Conservation (phyloP, 2,113 vertebrate species). For the Phrynosoma platyrhinos region DNA sequence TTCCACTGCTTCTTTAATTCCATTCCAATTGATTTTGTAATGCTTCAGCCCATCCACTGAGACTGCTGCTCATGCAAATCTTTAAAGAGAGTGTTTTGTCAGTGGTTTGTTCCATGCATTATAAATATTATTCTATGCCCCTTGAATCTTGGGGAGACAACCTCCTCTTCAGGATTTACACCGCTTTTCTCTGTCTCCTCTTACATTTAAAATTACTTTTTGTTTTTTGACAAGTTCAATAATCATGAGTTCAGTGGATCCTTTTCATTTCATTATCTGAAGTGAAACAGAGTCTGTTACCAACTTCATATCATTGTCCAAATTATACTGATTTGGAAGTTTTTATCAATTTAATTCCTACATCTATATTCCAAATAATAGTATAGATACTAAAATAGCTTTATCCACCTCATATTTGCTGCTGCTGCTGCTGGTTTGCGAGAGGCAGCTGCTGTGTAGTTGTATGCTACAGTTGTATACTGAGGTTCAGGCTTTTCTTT, state of each 20-base stretch:
- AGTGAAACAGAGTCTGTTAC: neutral
- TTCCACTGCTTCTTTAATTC: constrained; percentile 15
- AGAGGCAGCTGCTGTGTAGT: neutral
- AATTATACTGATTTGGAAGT: neutral
- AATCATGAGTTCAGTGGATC: neutral
- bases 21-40: neutral
- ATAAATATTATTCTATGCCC: neutral
- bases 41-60: neutral
- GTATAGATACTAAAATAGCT: neutral
- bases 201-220: constrained; percentile 5
- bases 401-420: neutral
- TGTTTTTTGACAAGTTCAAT: constrained; percentile 8
- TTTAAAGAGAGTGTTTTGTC: constrained; percentile 16
- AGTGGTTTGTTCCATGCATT: neutral
- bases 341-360: constrained; percentile 8
- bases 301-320: neutral
- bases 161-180: constrained; percentile 2
- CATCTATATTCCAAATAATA: constrained; percentile 5
- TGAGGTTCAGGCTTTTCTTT: neutral
- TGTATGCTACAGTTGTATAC: no score
- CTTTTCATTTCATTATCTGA: constrained; percentile 1
- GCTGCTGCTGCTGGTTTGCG: neutral
- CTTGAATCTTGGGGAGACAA: neutral
- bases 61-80: constrained; percentile 23
- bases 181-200: neutral